Evolutionary conservation across 2,888 invertebrate genomes (phyloP), one percentile per base, ranked within the genome.

Genomic region (Hypomecis punctinalis): DNA sequence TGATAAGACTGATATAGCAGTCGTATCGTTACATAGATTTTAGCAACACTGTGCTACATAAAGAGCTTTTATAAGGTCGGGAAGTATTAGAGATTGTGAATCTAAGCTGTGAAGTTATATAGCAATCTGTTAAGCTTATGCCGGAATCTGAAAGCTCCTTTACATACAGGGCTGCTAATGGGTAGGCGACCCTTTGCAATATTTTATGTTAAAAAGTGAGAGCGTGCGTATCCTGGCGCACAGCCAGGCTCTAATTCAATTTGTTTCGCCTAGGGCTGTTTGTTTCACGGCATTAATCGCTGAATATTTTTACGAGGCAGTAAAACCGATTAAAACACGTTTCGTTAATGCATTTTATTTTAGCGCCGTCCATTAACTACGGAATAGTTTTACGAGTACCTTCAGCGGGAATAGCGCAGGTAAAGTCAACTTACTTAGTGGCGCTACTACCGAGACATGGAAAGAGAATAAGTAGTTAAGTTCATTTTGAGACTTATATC

Each of bases 211-310:
- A 62, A 61, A 61, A 61, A 66, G 58, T 49, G 47, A 47, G 10
- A 54, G 63, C 42, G 49, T 23, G 13, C 54, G 60, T 43, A 75
- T 79, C 72, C 78, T 89, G 89, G 89, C 85, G 9, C 23, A 6
- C 37, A 39, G 83, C 89, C 88, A 89, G 82, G 66, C 67, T 77
- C 77, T 80, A 82, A 88, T 89, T 87, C 83, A 88, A 85, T 88
- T 82, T 81, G 79, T 78, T 75, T 74, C 74, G 77, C 77, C 82
- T 75, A 76, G 76, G 76, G 70, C 73, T 77, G 75, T 79, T 78
- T 77, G 75, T 76, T 78, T 76, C 68, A 73, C 74, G 72, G 69
- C 71, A 71, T 75, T 76, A 76, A 77, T 78, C 69, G 72, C 63
- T 65, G 70, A 72, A 76, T 76, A 78, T 81, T 80, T 84, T 83